These are phyloP conservation scores for Dryococelus australis DNA, from an alignment of 2,888 invertebrate species.

Conservation along the genomic window DNA sequence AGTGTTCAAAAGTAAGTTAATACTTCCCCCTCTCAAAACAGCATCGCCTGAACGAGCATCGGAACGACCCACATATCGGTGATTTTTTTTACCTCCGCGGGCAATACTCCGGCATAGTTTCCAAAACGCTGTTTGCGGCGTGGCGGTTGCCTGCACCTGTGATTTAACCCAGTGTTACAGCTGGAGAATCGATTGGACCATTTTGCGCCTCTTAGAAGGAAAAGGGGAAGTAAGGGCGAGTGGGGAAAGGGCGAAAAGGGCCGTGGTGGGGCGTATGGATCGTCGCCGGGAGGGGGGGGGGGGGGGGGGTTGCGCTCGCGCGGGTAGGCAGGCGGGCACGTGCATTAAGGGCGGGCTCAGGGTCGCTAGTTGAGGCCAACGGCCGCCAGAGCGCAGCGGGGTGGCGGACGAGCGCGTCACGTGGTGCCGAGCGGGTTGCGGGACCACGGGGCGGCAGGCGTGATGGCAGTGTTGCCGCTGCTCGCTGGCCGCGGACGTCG, in stretches of 20 bases:
- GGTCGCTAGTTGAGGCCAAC: not conserved
- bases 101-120: not conserved
- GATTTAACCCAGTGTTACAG: constrained; percentile 16
- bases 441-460: not conserved
- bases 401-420: not conserved
- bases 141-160: not conserved
- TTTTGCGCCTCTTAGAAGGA: not conserved
- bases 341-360: not conserved
- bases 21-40: no score
- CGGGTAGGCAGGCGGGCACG: not conserved
- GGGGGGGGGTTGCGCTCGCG: not conserved
- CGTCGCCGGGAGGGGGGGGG: not conserved
- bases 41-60: no score
- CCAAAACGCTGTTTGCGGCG: not conserved
- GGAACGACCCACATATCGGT: no score
- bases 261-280: not conserved
- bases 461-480: not conserved
- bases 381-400: not conserved
- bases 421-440: not conserved
- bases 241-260: not conserved
- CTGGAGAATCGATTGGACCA: constrained; percentile 6
- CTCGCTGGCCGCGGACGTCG: not conserved
- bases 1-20: no score
- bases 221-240: not conserved
- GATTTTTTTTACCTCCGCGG: not conserved